Percentiles rank a stretch among this genome's conserved stretches.
These are phyloP conservation scores for Tryphoninae sp. DNA, from an alignment of 2,888 invertebrate species.

Conservation along the genomic window DNA sequence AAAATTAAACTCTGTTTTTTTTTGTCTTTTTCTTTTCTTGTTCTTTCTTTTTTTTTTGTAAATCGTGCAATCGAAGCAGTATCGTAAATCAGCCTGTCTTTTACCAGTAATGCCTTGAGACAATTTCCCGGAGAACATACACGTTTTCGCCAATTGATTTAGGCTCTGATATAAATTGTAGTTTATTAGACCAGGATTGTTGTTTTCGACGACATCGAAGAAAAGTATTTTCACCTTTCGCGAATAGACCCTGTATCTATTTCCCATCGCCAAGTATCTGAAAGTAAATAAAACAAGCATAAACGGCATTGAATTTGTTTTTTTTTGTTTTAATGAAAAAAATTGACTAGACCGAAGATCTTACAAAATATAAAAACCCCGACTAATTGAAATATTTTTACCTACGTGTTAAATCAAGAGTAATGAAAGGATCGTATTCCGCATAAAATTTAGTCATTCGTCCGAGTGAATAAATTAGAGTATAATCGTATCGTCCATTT, in stretches of 20 bases:
- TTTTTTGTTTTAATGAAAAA: constrained; percentile 43
- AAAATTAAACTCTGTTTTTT: constrained; percentile 6
- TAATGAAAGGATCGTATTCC: no score
- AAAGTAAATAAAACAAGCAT: constrained; percentile 65
- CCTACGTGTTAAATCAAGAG: no score
- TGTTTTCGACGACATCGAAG: constrained; percentile 60
- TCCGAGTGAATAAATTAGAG: no score
- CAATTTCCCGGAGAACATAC: constrained; percentile 18
- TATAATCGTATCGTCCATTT: no score
- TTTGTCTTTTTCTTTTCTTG: neutral
- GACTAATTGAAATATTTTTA: constrained; percentile 6
- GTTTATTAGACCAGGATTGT: constrained; percentile 58
- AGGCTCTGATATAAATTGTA: constrained; percentile 53
- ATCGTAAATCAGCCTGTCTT: neutral
- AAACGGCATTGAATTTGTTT: constrained; percentile 58
- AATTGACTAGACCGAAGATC: constrained; percentile 30
- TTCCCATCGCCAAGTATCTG: constrained; percentile 64
- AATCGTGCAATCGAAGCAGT: neutral
- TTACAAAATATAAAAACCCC: constrained; percentile 29
- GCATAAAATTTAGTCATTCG: no score
- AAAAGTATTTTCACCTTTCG: constrained; percentile 62
- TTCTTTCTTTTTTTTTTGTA: neutral
- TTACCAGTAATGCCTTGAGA: constrained; percentile 4
- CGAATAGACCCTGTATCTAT: constrained; percentile 62
- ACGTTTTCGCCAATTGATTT: constrained; percentile 44